Evolutionary conservation across 2,797 vertebrate species (phyloP), one percentile per base, ranked within the genome.

Genomic region (Mus minutoides): DNA sequence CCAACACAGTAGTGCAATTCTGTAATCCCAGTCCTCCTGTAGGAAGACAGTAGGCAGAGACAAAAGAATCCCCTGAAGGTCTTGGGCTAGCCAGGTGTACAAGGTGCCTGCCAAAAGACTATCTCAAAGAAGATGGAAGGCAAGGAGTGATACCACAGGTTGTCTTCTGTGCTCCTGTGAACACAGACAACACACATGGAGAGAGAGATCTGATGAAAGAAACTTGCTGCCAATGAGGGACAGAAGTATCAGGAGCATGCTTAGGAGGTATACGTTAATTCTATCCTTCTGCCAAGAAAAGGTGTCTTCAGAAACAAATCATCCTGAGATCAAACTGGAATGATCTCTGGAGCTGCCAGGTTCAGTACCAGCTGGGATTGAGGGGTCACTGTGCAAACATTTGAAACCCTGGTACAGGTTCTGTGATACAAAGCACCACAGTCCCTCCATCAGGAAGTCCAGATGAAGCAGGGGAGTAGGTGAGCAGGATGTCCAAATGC

Each of bases 221-320:
- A 85, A 24, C 49, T 13, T 54, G 34, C 43, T 89, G 31, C 56
- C 37, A 58, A 19, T 12, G 2, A 77, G 2, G 58, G 26, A 64
- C 24, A 37, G 78, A 94, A 78, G 88, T 92, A 91, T 60, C 54
- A 60, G 31, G 69, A 21, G 69, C 73, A 16, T 31, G 8, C 21
- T 6, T 46, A 73, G 34, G n/a, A 82, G 46, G 7, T 49, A 0
- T 2, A 64, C 8, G 75, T 89, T 49, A 89, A 56, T 62, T 83
- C 26, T 95, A 3, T 62, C 22, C 54, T 91, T 91, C 37, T 85
- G 77, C 40, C 64, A 80, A 90, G 71, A 94, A 77, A 62, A 64
- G 19, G 4, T 69, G 22, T 37, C 17, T 54, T 58, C 21, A 75
- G 87, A 87, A 93, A 84, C 29, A 89, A 37, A 21, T 92, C 77